phyloP scores from a whole-genome alignment of 2,797 vertebrate genomes.

The Strix occidentalis region DNA sequence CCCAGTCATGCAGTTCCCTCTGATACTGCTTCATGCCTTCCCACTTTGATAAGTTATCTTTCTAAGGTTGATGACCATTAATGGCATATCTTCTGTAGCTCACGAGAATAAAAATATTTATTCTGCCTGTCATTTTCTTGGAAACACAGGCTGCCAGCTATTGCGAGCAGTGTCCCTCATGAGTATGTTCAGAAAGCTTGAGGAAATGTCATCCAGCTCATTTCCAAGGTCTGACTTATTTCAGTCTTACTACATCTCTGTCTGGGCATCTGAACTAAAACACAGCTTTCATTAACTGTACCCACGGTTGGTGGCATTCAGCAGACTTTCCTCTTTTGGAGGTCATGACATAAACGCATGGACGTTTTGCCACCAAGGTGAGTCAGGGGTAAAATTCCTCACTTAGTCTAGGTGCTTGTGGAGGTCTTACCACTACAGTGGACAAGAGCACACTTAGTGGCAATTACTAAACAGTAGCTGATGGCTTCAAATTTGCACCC shows the following conservation, averaged over 20 bases:
- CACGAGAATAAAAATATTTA: background rate
- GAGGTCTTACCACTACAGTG: background rate
- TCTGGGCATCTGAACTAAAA: background rate
- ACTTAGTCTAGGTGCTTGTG: background rate
- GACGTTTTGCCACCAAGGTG: fast-evolving
- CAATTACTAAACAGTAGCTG: background rate
- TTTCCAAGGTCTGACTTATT: background rate
- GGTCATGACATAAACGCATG: background rate
- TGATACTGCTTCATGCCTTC: background rate
- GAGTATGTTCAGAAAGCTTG: background rate
- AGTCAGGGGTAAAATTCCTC: background rate
- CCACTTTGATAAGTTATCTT: background rate
- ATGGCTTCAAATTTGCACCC: background rate
- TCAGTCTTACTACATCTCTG: background rate
- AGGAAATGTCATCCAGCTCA: background rate
- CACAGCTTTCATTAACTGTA: background rate
- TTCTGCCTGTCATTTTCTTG: background rate
- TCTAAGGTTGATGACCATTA: background rate
- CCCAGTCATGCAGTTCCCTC: background rate
- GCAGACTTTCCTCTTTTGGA: background rate
- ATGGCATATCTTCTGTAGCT: background rate
- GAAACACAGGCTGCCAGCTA: background rate
- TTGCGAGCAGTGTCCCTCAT: background rate
- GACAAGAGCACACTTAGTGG: background rate
- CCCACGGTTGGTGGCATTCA: background rate